phyloP scores from a whole-genome alignment of 2,888 invertebrate genomes.

The Campaea margaritaria region DNA sequence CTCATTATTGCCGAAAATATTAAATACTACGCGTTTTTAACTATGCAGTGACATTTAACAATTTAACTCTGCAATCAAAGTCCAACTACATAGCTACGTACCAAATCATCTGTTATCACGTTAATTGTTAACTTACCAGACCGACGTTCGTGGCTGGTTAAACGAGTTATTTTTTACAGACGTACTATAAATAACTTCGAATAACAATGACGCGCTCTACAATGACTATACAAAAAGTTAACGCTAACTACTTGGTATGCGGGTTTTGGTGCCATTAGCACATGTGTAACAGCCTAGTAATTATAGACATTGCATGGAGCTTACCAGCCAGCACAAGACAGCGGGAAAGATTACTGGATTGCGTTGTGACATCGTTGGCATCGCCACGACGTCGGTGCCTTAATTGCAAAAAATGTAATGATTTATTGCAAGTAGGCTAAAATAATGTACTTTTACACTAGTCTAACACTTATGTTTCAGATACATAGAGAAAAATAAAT shows the following conservation, averaged over 20 bases:
- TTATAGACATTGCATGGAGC: too few relatives aligned
- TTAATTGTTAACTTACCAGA: background rate
- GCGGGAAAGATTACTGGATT: too few relatives aligned
- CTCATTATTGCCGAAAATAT: too few relatives aligned
- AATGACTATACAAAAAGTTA: background rate
- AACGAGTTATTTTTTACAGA: constrained; percentile 2
- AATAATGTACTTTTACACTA: too few relatives aligned
- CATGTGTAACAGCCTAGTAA: background rate
- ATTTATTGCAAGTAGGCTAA: too few relatives aligned
- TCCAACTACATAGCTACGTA: background rate
- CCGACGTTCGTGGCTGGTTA: background rate
- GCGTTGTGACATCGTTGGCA: too few relatives aligned
- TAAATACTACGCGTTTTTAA: background rate
- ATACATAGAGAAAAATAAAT: too few relatives aligned
- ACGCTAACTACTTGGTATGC: background rate
- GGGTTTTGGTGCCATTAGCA: background rate
- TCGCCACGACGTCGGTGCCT: too few relatives aligned
- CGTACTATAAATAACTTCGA: constrained; percentile 3
- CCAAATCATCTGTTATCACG: background rate
- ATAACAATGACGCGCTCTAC: constrained; percentile 3
- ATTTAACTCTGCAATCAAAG: background rate
- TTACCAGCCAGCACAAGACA: too few relatives aligned
- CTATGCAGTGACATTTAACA: background rate
- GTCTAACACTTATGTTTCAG: too few relatives aligned
- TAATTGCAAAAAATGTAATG: too few relatives aligned